Conservation (phyloP, 2,888 invertebrate species). For the Melangyna quadrimaculata region DNA sequence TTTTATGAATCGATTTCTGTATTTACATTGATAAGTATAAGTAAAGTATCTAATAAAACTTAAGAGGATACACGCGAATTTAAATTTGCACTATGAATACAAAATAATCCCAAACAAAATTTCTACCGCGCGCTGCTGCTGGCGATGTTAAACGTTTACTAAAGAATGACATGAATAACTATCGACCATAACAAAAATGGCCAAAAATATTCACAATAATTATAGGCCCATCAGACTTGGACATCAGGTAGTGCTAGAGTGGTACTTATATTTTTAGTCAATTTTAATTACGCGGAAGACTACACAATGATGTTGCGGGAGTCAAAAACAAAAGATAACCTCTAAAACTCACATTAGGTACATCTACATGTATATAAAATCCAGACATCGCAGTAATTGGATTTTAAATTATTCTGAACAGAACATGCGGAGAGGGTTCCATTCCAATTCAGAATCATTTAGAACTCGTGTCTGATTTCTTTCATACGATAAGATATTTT, state of each 20-base stretch:
- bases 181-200: conserved; percentile 43
- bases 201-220: conserved; percentile 41
- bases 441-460: background rate
- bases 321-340: conserved; percentile 24
- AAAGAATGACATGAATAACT: conserved; percentile 39
- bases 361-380: background rate
- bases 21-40: conserved; percentile 16
- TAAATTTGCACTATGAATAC: conserved; percentile 23
- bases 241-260: background rate
- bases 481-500: conserved; percentile 41
- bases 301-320: background rate
- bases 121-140: no score
- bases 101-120: background rate
- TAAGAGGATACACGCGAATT: conserved; percentile 4
- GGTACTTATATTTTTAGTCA: conserved; percentile 25
- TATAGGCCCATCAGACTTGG: background rate
- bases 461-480: conserved; percentile 26
- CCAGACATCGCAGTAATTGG: conserved; percentile 17
- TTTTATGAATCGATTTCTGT: background rate
- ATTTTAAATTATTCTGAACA: conserved; percentile 27
- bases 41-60: conserved; percentile 18
- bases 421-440: no score
- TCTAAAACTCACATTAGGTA: conserved; percentile 3
- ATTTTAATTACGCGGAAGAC: conserved; percentile 53
- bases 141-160: conserved; percentile 40